Percentiles rank a stretch among this genome's conserved stretches.
phyloP scores from a whole-genome alignment of 1,140 invertebrate genomes.

The Polyergus mexicanus region DNA sequence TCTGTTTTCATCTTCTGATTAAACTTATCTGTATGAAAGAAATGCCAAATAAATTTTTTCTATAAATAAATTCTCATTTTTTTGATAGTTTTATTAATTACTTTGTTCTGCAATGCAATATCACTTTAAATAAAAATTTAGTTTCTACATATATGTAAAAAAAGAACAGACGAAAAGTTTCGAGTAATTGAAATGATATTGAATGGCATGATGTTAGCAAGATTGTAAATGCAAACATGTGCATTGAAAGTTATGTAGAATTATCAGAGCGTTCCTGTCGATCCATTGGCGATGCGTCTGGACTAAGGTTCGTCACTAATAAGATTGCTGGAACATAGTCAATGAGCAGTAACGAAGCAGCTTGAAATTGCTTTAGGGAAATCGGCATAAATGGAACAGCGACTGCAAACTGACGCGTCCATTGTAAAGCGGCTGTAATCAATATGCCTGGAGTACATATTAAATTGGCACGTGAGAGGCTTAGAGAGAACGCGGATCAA shows the following conservation, averaged over 20 bases:
- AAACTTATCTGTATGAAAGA: not conserved
- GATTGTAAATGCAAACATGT: not conserved
- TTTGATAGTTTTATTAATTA: not conserved
- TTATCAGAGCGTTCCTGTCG: conserved; percentile 43
- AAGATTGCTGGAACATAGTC: conserved; percentile 51
- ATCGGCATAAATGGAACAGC: conserved; percentile 60
- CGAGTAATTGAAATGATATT: not conserved
- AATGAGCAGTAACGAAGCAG: conserved; percentile 53
- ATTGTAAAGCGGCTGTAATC: conserved; percentile 52
- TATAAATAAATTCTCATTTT: not conserved
- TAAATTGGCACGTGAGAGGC: conserved; percentile 27
- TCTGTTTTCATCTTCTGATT: not conserved
- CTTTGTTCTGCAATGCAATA: not conserved
- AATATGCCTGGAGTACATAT: conserved; percentile 50
- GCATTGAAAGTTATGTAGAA: conserved; percentile 27
- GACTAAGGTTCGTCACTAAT: conserved; percentile 57
- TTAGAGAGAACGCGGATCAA: conserved; percentile 6
- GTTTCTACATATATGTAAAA: not conserved
- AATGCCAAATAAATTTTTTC: not conserved
- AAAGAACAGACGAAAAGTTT: not conserved
- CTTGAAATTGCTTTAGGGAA: conserved; percentile 38
- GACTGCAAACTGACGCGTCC: conserved; percentile 44
- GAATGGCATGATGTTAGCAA: not conserved
- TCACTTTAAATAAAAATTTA: conserved; percentile 17
- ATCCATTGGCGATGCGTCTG: conserved; percentile 1